phyloP scores from a whole-genome alignment of 2,888 invertebrate genomes.

The Lepidochrysops patricia region DNA sequence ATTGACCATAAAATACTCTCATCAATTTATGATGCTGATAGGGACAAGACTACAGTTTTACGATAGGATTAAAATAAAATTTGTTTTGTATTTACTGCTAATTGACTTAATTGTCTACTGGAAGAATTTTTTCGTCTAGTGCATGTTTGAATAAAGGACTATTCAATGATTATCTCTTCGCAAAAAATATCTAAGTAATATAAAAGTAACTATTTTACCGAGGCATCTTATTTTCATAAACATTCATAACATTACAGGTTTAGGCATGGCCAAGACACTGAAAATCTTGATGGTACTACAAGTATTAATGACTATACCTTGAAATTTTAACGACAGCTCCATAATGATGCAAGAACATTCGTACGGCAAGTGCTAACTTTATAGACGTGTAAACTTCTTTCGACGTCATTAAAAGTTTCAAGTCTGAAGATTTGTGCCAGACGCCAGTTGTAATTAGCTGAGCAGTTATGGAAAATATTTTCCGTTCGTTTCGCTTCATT shows the following conservation, averaged over 20 bases:
- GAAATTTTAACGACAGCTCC: constrained; percentile 55
- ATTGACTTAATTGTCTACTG: background rate
- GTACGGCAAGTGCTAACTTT: constrained; percentile 53
- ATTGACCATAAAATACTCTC: constrained; percentile 53
- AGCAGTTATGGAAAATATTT: constrained; percentile 40
- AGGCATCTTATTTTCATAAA: too few species aligned
- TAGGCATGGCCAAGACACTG: too few species aligned
- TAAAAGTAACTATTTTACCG: too few species aligned
- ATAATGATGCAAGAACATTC: constrained; percentile 68
- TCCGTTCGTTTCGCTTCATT: constrained; percentile 1
- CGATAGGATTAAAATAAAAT: background rate
- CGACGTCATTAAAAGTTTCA: constrained; percentile 69
- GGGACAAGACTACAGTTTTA: constrained; percentile 4
- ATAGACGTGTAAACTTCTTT: constrained; percentile 67
- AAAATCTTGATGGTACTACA: constrained; percentile 19
- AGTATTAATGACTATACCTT: constrained; percentile 55
- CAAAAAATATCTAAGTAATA: too few species aligned
- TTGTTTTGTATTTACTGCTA: background rate
- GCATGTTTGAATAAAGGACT: too few species aligned
- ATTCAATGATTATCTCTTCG: too few species aligned
- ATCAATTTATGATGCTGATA: constrained; percentile 38
- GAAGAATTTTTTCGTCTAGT: too few species aligned
- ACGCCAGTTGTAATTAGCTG: constrained; percentile 68
- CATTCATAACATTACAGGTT: too few species aligned
- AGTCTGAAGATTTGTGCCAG: constrained; percentile 65